These are phyloP conservation scores for Atethmia centrago DNA, from an alignment of 2,888 invertebrate species.

Conservation along the genomic window DNA sequence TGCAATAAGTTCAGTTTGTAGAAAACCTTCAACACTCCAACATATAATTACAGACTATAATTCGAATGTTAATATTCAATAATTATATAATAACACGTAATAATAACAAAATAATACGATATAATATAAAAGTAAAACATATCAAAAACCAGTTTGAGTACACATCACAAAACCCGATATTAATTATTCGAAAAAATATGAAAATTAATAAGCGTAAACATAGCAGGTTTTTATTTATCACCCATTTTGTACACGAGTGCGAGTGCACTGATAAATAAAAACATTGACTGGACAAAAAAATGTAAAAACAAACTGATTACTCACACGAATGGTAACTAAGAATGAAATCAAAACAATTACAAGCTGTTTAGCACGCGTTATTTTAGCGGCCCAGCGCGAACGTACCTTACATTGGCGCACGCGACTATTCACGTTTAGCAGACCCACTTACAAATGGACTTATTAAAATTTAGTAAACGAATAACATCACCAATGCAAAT, in stretches of 20 bases:
- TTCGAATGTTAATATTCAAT: slow-evolving; percentile 22
- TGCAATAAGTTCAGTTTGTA: neutral
- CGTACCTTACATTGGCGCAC: slow-evolving; percentile 44
- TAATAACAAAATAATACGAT: slow-evolving; percentile 23
- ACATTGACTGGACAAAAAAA: slow-evolving; percentile 1
- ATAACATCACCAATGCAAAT: slow-evolving; percentile 8
- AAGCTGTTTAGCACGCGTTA: slow-evolving; percentile 2
- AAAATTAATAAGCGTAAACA: slow-evolving; percentile 34
- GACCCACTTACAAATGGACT: slow-evolving; percentile 51
- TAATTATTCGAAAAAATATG: slow-evolving; percentile 53
- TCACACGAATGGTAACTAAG: neutral
- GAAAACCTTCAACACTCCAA: neutral
- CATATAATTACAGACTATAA: slow-evolving; percentile 22
- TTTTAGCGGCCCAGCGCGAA: slow-evolving; percentile 36
- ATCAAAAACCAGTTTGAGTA: slow-evolving; percentile 37
- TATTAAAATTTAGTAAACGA: slow-evolving; percentile 45
- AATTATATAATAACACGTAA: slow-evolving; percentile 41
- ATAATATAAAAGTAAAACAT: slow-evolving; percentile 40
- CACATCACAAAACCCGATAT: slow-evolving; percentile 28
- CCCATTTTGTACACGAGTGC: slow-evolving; percentile 7
- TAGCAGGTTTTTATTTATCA: slow-evolving; percentile 36
- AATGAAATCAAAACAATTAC: neutral
- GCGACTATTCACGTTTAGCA: slow-evolving; percentile 55
- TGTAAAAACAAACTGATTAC: neutral
- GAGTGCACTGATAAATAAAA: neutral